Evolutionary conservation across 2,113 vertebrate genomes (phyloP).

Genomic region (Notiomystis cincta): DNA sequence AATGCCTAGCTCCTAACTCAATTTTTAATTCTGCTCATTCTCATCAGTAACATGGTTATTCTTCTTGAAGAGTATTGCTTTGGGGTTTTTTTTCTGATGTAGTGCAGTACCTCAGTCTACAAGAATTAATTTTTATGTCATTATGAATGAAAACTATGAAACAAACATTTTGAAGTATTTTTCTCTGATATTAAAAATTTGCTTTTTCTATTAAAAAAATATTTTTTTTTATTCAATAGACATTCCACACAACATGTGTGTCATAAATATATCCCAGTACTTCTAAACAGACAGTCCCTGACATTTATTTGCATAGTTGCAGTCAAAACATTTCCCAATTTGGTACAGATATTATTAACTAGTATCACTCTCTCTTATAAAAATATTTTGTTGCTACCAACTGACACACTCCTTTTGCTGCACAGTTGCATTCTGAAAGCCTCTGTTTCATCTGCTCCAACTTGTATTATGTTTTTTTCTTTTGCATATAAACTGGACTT

Average conservation of each 20-base stretch:
- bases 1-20: neutral
- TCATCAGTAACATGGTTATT: neutral
- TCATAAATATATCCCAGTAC: neutral
- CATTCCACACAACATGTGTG: neutral
- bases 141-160: neutral
- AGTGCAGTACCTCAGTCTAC: neutral
- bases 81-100: neutral
- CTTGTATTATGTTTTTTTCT: neutral
- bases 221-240: neutral
- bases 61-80: neutral
- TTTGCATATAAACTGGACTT: neutral
- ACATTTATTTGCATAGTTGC: constrained; percentile 1
- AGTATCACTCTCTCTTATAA: constrained; percentile 5
- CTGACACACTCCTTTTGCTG: neutral
- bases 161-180: neutral
- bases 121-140: neutral
- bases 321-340: constrained; percentile 24
- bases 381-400: constrained; percentile 5
- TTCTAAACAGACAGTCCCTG: neutral
- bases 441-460: neutral
- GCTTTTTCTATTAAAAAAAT: neutral
- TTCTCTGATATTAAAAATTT: neutral
- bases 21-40: neutral
- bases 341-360: neutral
- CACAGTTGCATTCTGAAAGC: neutral